Conservation (phyloP, 2,888 invertebrate genomes). For the Clostera curtula region DNA sequence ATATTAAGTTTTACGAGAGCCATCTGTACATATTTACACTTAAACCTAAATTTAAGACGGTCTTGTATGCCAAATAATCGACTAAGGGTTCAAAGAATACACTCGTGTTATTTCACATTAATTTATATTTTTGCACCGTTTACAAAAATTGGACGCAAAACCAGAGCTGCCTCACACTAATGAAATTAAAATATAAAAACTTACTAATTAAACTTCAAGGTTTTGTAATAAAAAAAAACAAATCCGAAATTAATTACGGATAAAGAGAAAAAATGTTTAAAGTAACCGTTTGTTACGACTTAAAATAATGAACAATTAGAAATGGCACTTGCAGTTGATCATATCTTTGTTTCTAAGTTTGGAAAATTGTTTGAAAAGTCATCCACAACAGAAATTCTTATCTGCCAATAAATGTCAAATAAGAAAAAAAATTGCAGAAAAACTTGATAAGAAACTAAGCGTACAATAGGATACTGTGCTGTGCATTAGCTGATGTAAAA, state of each 20-base stretch:
- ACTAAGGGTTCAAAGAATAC: conserved; percentile 9
- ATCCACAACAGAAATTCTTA: too few species aligned
- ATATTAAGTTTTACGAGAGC: conserved; percentile 28
- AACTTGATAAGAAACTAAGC: too few species aligned
- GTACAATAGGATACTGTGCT: too few species aligned
- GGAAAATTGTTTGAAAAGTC: neutral
- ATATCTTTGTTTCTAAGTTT: neutral
- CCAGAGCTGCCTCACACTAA: too few species aligned
- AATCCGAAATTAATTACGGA: too few species aligned
- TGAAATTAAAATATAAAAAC: neutral
- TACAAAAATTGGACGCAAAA: conserved; percentile 8
- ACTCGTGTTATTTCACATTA: conserved; percentile 2
- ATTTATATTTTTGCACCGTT: conserved; percentile 10
- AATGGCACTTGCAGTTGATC: conserved; percentile 1
- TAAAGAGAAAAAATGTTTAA: too few species aligned
- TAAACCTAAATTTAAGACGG: conserved; percentile 18
- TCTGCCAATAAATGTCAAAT: too few species aligned
- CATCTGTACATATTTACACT: conserved; percentile 64
- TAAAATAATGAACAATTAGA: neutral
- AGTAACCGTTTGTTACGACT: conserved; percentile 1
- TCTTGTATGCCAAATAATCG: conserved; percentile 11
- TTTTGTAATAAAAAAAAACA: too few species aligned
- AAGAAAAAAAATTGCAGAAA: too few species aligned
- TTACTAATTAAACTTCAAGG: neutral
- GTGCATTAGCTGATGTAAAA: too few species aligned